Evolutionary conservation across 2,797 vertebrate genomes (phyloP).

Genomic region (Pelobates cultripes): DNA sequence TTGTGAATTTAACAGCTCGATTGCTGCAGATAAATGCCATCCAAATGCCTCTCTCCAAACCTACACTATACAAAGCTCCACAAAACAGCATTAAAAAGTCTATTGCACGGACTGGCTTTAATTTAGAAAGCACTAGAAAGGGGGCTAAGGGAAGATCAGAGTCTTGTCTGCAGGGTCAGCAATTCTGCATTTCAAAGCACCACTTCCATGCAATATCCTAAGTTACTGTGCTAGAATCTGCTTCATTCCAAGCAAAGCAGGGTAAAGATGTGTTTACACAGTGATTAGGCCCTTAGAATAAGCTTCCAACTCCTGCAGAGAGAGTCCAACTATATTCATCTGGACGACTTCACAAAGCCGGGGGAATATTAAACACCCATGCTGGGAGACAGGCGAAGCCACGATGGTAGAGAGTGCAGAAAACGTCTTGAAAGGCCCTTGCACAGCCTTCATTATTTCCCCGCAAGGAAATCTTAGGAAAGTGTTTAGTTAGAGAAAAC

Average conservation of each 20-base stretch:
- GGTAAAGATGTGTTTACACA: slow-evolving; percentile 99
- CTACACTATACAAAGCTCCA: slow-evolving; percentile 74
- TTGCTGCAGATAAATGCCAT: too few relatives aligned
- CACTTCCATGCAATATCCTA: slow-evolving; percentile 82
- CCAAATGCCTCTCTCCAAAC: background rate
- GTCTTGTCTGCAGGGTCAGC: slow-evolving; percentile 78
- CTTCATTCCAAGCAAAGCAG: slow-evolving; percentile 92
- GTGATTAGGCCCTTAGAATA: slow-evolving; percentile 99
- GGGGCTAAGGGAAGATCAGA: slow-evolving; percentile 72
- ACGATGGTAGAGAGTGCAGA: slow-evolving; percentile 89
- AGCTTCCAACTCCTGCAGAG: slow-evolving; percentile 97
- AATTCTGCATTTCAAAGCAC: slow-evolving; percentile 83
- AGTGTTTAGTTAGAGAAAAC: slow-evolving; percentile 88
- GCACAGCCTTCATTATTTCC: slow-evolving; percentile 85
- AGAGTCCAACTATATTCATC: slow-evolving; percentile 97
- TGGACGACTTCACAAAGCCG: slow-evolving; percentile 94
- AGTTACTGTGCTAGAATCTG: slow-evolving; percentile 90
- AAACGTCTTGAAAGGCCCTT: slow-evolving; percentile 88
- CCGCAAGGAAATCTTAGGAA: slow-evolving; percentile 86
- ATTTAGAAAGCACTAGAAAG: slow-evolving; percentile 77
- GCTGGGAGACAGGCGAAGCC: slow-evolving; percentile 99
- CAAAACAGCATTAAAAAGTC: slow-evolving; percentile 12
- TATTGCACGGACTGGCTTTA: slow-evolving; percentile 69
- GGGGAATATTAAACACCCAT: slow-evolving; percentile 99
- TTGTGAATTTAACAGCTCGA: too few relatives aligned